A percentile compares a stretch with the other conserved stretches of the same genome.
Evolutionary conservation across 2,797 vertebrate species (phyloP).

Genomic region (Bradypodion pumilum): DNA sequence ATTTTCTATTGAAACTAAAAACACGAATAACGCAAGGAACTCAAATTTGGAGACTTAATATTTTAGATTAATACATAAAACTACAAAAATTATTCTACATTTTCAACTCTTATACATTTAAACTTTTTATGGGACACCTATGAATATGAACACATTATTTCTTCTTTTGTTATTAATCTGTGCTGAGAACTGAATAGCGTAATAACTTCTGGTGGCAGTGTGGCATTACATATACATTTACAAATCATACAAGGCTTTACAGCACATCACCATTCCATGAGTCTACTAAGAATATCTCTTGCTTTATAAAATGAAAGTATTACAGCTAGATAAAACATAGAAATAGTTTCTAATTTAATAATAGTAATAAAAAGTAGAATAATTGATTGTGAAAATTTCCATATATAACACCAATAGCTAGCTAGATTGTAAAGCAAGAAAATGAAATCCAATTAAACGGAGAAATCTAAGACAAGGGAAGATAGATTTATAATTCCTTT

Average conservation of each 20-base stretch:
- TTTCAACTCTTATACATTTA: neutral
- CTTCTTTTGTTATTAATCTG: neutral
- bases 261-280: neutral
- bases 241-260: neutral
- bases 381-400: neutral
- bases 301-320: neutral
- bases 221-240: neutral
- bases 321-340: neutral
- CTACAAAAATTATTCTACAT: neutral
- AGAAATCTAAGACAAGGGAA: neutral
- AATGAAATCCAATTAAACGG: neutral
- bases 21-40: neutral
- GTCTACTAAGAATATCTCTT: neutral
- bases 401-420: neutral
- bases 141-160: too few species aligned
- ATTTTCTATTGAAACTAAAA: neutral
- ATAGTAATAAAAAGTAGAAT: neutral
- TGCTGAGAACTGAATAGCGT: too few species aligned
- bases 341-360: neutral
- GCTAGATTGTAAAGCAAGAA: neutral
- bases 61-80: neutral
- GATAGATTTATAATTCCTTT: neutral
- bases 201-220: neutral
- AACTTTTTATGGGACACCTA: neutral
- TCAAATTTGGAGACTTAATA: neutral